Evolutionary conservation across 2,888 invertebrate genomes (phyloP).

Genomic region (Trichopria drosophilae): DNA sequence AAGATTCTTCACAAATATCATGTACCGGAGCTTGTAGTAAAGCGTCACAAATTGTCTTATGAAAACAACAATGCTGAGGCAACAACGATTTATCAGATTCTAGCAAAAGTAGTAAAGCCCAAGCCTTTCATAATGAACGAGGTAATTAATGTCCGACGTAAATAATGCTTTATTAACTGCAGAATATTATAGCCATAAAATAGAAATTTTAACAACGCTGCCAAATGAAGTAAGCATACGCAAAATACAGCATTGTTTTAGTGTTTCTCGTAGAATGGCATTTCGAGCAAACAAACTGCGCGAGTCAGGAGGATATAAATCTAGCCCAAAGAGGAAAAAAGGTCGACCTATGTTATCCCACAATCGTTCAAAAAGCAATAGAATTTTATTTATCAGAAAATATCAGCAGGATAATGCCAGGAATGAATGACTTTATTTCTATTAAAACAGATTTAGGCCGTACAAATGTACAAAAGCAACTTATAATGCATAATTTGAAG

Average conservation of each 20-base stretch:
- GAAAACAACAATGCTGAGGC: too few species aligned
- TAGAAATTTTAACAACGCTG: conserved; percentile 15
- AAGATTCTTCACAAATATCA: too few species aligned
- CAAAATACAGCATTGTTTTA: too few species aligned
- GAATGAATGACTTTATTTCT: conserved; percentile 15
- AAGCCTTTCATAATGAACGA: neutral
- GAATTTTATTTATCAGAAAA: conserved; percentile 16
- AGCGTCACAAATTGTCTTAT: too few species aligned
- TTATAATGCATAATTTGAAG: conserved; percentile 4
- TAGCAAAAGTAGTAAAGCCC: too few species aligned
- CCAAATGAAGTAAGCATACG: conserved; percentile 10
- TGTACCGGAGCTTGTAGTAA: too few species aligned
- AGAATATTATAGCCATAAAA: neutral
- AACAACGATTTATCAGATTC: too few species aligned
- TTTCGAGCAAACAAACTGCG: conserved; percentile 12
- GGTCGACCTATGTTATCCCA: neutral
- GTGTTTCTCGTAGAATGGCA: conserved; percentile 10
- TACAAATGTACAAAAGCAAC: conserved; percentile 7
- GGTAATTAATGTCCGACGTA: neutral
- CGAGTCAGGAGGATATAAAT: conserved; percentile 6
- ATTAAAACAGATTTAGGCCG: conserved; percentile 6
- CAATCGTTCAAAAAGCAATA: conserved; percentile 1
- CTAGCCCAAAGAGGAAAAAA: neutral
- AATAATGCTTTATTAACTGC: conserved; percentile 1
- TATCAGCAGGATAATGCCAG: conserved; percentile 17